phyloP scores from a whole-genome alignment of 2,113 vertebrate genomes.

The Oostethus manadensis region DNA sequence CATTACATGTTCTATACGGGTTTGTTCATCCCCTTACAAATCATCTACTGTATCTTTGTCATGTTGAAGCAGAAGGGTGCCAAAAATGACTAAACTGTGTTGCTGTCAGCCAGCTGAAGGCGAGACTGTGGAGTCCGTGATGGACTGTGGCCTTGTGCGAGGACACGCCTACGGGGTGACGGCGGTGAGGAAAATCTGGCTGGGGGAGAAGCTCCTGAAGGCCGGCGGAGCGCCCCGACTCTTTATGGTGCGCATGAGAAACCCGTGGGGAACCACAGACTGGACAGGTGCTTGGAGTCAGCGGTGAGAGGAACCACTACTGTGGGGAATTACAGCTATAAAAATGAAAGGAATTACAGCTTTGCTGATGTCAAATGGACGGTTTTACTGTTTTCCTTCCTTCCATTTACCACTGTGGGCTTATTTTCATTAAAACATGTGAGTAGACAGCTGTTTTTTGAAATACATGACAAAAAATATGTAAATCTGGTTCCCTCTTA shows the following conservation, averaged over 20 bases:
- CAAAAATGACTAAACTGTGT: no score
- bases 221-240: slow-evolving; percentile 47
- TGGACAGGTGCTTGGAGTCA: slow-evolving; percentile 80
- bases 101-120: slow-evolving; percentile 67
- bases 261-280: slow-evolving; percentile 78
- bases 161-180: slow-evolving; percentile 79
- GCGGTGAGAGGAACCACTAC: slow-evolving; percentile 54
- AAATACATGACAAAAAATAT: no score
- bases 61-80: not conserved
- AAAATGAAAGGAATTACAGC: not conserved
- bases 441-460: no score
- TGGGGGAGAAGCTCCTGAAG: slow-evolving; percentile 41
- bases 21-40: slow-evolving; percentile 16
- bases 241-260: slow-evolving; percentile 74
- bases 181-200: slow-evolving; percentile 62
- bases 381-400: not conserved
- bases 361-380: not conserved
- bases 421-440: not conserved
- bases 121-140: slow-evolving; percentile 68
- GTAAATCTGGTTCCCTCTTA: no score
- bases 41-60: not conserved
- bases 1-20: slow-evolving; percentile 78
- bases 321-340: not conserved
- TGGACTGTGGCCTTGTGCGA: slow-evolving; percentile 74
- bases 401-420: not conserved